Conservation (phyloP, 2,888 invertebrate species). For the Synanthedon tipuliformis region DNA sequence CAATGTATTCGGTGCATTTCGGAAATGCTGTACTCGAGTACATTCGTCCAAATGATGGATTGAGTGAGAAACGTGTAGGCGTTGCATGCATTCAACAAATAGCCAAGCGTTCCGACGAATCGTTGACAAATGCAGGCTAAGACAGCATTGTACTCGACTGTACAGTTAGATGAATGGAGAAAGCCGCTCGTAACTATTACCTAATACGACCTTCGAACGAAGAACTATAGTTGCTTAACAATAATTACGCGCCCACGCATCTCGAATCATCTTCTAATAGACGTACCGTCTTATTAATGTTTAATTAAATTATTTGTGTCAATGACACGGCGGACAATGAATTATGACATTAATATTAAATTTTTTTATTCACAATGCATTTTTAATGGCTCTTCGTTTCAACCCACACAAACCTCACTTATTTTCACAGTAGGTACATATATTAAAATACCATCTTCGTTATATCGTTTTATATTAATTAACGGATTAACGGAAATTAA, state of each 20-base stretch:
- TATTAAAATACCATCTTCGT: too few species aligned
- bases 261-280: neutral
- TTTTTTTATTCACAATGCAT: too few species aligned
- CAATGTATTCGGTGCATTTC: neutral
- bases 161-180: constrained; percentile 6
- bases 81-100: constrained; percentile 10
- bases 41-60: constrained; percentile 7
- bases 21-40: neutral
- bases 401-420: too few species aligned
- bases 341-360: too few species aligned
- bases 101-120: constrained; percentile 7
- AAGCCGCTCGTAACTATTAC: neutral
- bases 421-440: too few species aligned
- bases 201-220: neutral
- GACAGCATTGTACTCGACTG: neutral
- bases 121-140: constrained; percentile 10
- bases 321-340: neutral
- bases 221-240: too few species aligned
- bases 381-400: too few species aligned
- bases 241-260: neutral
- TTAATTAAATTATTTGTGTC: neutral
- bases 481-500: too few species aligned
- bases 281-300: neutral
- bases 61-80: constrained; percentile 7
- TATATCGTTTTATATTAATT: too few species aligned